These are phyloP conservation scores for Mormyrus iriodes DNA, from an alignment of 2,113 vertebrate genomes.

Conservation along the genomic window DNA sequence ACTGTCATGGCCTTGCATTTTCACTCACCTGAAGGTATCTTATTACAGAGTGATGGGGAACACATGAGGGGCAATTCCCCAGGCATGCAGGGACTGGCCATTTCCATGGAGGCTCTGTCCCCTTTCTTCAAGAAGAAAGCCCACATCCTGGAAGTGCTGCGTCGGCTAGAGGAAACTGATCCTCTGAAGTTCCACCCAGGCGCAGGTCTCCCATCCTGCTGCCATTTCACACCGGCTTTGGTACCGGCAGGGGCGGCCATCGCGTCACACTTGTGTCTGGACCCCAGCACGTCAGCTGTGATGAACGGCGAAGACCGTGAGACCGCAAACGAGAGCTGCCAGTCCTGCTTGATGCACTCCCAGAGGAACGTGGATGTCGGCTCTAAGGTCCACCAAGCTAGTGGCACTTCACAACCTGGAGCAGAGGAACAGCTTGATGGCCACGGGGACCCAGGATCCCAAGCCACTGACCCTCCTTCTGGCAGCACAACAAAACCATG, in stretches of 20 bases:
- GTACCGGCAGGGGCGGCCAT: conserved; percentile 58
- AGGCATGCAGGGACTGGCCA: conserved; percentile 54
- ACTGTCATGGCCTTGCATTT: neutral
- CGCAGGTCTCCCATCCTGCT: conserved; percentile 55
- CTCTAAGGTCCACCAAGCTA: conserved; percentile 60
- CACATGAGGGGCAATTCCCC: conserved; percentile 59
- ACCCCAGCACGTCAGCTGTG: conserved; percentile 56
- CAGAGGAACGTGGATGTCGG: conserved; percentile 59
- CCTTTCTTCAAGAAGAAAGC: conserved; percentile 94
- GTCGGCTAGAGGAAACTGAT: conserved; percentile 86
- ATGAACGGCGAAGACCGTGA: conserved; percentile 56
- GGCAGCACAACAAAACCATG: conserved; percentile 34
- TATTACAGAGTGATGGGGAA: conserved; percentile 57
- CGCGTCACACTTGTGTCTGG: conserved; percentile 45
- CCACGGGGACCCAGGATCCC: conserved; percentile 29
- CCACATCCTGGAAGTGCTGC: conserved; percentile 87
- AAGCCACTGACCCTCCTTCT: conserved; percentile 20
- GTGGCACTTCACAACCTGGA: conserved; percentile 54
- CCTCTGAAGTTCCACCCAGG: conserved; percentile 64
- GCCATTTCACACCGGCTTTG: conserved; percentile 64
- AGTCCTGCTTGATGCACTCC: conserved; percentile 64
- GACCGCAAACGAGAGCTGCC: conserved; percentile 55
- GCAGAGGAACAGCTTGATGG: conserved; percentile 27
- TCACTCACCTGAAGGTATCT: conserved; percentile 7
- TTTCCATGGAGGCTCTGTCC: conserved; percentile 79